phyloP scores from a whole-genome alignment of 2,888 invertebrate species.

The Cetonia aurata region DNA sequence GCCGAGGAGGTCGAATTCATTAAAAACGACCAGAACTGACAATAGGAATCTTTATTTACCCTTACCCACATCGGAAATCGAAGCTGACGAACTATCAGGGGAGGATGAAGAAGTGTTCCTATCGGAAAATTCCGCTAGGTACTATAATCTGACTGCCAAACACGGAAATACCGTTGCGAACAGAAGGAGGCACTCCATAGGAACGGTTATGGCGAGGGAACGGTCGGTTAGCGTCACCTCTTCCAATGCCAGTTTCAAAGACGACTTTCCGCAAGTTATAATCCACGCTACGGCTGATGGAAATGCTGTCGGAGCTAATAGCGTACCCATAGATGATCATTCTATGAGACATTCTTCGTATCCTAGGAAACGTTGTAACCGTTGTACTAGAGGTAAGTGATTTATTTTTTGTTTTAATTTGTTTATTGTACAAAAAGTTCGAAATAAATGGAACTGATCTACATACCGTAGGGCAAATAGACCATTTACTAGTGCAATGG shows the following conservation, averaged over 20 bases:
- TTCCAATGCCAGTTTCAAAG: slow-evolving; percentile 60
- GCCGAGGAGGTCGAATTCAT: slow-evolving; percentile 60
- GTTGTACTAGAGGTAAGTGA: slow-evolving; percentile 62
- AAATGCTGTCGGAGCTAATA: slow-evolving; percentile 45
- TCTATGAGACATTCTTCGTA: slow-evolving; percentile 63
- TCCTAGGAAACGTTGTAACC: slow-evolving; percentile 63
- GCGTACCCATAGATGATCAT: slow-evolving; percentile 60
- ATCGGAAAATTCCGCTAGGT: slow-evolving; percentile 67
- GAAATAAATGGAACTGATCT: too few relatives aligned
- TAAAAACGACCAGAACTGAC: slow-evolving; percentile 54
- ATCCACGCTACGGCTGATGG: slow-evolving; percentile 58
- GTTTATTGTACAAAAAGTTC: background rate
- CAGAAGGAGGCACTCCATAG: slow-evolving; percentile 76
- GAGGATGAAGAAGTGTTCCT: slow-evolving; percentile 74
- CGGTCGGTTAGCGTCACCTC: slow-evolving; percentile 61
- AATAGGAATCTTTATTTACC: slow-evolving; percentile 60
- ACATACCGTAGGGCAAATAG: too few relatives aligned
- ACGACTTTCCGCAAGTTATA: slow-evolving; percentile 60
- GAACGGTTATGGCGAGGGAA: slow-evolving; percentile 72
- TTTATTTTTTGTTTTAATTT: slow-evolving; percentile 35
- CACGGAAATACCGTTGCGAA: slow-evolving; percentile 59
- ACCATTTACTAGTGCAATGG: too few relatives aligned
- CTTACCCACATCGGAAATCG: slow-evolving; percentile 60
- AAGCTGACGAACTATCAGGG: slow-evolving; percentile 52
- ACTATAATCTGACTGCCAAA: slow-evolving; percentile 68